Evolutionary conservation across 2,888 invertebrate species (phyloP), one percentile per base, ranked within the genome.

Genomic region (Hypsopygia costalis): DNA sequence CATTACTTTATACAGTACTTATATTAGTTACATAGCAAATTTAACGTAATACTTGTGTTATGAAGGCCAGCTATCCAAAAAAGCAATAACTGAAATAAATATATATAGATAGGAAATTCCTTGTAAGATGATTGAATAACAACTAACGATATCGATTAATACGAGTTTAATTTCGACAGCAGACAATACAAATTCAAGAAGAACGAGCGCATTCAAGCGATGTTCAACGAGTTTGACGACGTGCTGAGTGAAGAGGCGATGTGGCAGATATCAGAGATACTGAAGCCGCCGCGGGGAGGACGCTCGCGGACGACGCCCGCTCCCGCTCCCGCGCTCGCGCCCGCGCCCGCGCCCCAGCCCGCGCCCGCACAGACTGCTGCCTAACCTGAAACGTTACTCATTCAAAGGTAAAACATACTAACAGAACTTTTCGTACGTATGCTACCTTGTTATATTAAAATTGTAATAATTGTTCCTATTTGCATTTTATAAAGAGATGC

Each of bases 191-290:
- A 93, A 64, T 97, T 97, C 81, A 96, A 97, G 86, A 95, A 95
- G 76, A 97, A 96, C 81, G 98, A 98, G 76, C 94, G 95, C 57
- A 96, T 99, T 55, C 94, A 98, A 62, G 92, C 94, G 55, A 97
- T 98, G 91, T 98, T 99, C 90, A 96, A 97, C 87, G 96, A 97
- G 86, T 99, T 99, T 86, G 96, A 97, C 73, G 96, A 98, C 80
- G 96, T 94, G 75, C 91, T 98, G 62, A 95, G 95, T 72, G 99
- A 99, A 86, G 99, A 99, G 80, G 95, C 97, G 43, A 96, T 99
- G 93, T 99, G 99, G 99, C 97, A 97, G 81, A 95, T 98, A 65
- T 99, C 98, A 0, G 98, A 98, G 88, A 94, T 93, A 54, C 98
- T 99, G 62, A 98, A 98, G 90, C 98, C 98, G 90, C 98, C 98